These are phyloP conservation scores for Terrapene triunguis DNA, from an alignment of 2,113 vertebrate genomes.

Conservation along the genomic window DNA sequence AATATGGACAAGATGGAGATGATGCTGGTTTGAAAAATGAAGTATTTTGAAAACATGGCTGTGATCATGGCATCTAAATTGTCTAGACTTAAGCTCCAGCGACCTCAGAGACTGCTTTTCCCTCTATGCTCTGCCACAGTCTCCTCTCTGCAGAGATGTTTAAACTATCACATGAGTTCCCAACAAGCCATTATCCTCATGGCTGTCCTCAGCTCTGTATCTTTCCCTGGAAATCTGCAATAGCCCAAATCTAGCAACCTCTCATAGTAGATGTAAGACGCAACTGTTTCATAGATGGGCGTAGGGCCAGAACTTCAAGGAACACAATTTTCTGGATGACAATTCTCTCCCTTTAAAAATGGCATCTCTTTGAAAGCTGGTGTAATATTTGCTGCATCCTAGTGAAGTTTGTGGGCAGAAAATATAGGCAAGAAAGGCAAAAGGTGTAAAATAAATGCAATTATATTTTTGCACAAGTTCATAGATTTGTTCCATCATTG, in stretches of 20 bases:
- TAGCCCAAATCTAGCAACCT: not conserved
- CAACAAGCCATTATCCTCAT: too few relatives aligned
- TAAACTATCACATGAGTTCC: too few relatives aligned
- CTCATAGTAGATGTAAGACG: not conserved
- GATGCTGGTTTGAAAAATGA: too few relatives aligned
- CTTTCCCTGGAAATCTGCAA: not conserved
- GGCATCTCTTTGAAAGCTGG: not conserved
- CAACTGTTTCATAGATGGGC: not conserved
- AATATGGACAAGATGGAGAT: too few relatives aligned
- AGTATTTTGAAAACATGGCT: too few relatives aligned
- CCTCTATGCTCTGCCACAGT: too few relatives aligned
- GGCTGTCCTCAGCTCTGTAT: not conserved
- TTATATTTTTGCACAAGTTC: not conserved
- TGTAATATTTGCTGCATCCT: not conserved
- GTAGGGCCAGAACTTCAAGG: not conserved
- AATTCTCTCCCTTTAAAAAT: not conserved
- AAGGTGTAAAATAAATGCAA: not conserved
- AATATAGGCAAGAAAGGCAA: not conserved
- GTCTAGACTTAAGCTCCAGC: too few relatives aligned
- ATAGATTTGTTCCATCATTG: not conserved
- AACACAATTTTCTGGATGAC: not conserved
- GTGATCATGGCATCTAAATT: too few relatives aligned
- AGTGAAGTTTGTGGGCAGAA: not conserved
- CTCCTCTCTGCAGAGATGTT: too few relatives aligned
- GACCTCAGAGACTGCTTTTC: too few relatives aligned